Base-by-base conservation (phyloP, 2,888 invertebrate genomes). In the Meloe dianella region DNA sequence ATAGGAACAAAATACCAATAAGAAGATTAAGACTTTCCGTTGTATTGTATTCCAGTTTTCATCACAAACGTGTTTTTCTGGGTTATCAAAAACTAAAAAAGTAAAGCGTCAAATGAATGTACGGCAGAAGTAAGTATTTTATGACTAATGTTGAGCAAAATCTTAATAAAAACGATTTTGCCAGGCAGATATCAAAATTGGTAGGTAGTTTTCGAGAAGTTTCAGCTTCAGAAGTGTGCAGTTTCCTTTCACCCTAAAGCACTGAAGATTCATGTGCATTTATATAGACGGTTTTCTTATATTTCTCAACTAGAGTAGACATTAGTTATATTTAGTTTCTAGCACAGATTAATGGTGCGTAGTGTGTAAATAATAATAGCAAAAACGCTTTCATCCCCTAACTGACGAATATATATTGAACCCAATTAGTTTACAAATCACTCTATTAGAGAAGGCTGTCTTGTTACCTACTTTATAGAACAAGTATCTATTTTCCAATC, bases 261-360 rank as follows among this genome's bases (percentile, higher is more conserved):
- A n/a, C 41, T 17, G 41, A 41, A 41, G 41, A 41, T 41, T 41
- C n/a, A 41, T 41, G n/a, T n/a, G n/a, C n/a, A 41, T 41, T 41
- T 41, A 17, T 41, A n/a, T 41, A 12, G 12, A 17, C n/a, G 41
- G 8, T n/a, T n/a, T 17, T n/a, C 41, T n/a, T 7, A 41, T 41
- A 41, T 41, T 41, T 41, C 14, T n/a, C 17, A 41, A 17, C 41
- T 41, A 41, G 7, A 41, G n/a, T 17, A 10, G n/a, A 17, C 17
- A 41, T 41, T 1, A 32, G 5, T 32, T 41, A 17, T 8, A 41
- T n/a, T 41, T 41, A 41, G n/a, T 8, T n/a, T 41, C n/a, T n/a
- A 41, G 41, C 41, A 41, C 41, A 41, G 41, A 41, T 41, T 41
- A 41, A 41, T 41, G 41, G 41, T 41, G 5, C 17, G 17, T 41